phyloP scores from a whole-genome alignment of 1,140 invertebrate species.

The Pseudomyrmex flavicornis region DNA sequence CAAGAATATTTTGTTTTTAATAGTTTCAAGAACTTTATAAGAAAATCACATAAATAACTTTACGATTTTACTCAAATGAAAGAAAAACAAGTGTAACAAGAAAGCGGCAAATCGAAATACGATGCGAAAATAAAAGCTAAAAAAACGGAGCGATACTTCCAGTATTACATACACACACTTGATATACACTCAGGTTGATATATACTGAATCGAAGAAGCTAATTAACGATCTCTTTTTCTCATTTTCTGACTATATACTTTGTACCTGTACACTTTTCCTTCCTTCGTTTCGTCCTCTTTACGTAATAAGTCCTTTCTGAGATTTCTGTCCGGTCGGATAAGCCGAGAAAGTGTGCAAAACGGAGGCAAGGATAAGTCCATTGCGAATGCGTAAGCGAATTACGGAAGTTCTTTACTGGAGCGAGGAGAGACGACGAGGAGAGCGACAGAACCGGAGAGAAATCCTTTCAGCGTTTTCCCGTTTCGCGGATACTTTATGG shows the following conservation, averaged over 20 bases:
- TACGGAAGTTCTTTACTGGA: constrained; percentile 74
- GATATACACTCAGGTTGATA: too few species aligned
- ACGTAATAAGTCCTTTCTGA: constrained; percentile 38
- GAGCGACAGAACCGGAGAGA: constrained; percentile 35
- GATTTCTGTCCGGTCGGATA: constrained; percentile 48
- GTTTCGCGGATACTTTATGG: constrained; percentile 27
- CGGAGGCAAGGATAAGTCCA: constrained; percentile 67
- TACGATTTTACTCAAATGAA: constrained; percentile 3
- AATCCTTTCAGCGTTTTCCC: constrained; percentile 57
- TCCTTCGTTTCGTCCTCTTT: constrained; percentile 5
- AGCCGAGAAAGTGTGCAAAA: constrained; percentile 30
- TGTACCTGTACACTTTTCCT: neutral
- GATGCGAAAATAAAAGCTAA: neutral
- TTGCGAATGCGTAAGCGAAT: constrained; percentile 81
- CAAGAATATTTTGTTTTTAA: too few species aligned
- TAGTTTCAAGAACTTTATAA: too few species aligned
- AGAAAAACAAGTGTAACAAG: neutral
- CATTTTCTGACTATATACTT: neutral
- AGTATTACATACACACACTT: neutral
- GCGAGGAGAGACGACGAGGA: constrained; percentile 39
- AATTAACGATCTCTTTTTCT: constrained; percentile 55
- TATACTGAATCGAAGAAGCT: constrained; percentile 27
- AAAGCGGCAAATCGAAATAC: constrained; percentile 1
- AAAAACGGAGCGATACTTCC: neutral
- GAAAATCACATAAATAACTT: neutral